Base-by-base conservation (phyloP, 2,113 vertebrate species). In the Pelobates fuscus region DNA sequence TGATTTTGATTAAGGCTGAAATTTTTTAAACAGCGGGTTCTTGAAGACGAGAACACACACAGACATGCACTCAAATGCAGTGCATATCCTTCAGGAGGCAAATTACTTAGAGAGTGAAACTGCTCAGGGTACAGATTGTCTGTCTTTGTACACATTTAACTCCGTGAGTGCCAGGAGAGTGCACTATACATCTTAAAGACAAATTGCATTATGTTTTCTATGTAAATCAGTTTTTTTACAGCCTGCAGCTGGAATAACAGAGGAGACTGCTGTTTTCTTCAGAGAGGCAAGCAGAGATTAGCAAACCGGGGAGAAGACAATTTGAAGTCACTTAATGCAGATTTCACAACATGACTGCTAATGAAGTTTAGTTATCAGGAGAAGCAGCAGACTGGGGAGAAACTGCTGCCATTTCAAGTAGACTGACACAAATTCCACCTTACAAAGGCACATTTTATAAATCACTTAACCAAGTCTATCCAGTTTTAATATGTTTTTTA, bases 351-450 rank as follows among this genome's bases (percentile, higher is more conserved):
- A 67, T 59, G 54, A 75, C 24, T 75, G 15, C 43, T 44, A 76
- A 76, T 76, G 63, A 67, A 76, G 54, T 76, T 67, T 49, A 67
- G 49, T 67, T 30, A 73, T 60, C 32, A 67, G 64, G 27, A 27
- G 44, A 61, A 63, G 70, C 43, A 30, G 43, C 32, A 30, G 63
- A 37, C 63, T 75, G 63, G 52, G 23, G 44, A 60, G 72, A 75
- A 43, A 59, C 21, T 14, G 44, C 63, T 75, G 63, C 64, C 63
- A 60, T 67, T 5, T 30, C 32, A 67, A 67, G 52, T 54, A 21
- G 10, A 18, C 15, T 11, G n/a, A 63, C 29, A 52, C 52, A 63
- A 60, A 54, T n/a, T 44, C 27, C 17, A 62, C 44, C 30, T 54
- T 44, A 23, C 12, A 49, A 49, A 21, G 14, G 27, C 24, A 52